Evolutionary conservation across 2,797 vertebrate genomes (phyloP), one percentile per base, ranked within the genome.

Genomic region (Cyclopterus lumpus): DNA sequence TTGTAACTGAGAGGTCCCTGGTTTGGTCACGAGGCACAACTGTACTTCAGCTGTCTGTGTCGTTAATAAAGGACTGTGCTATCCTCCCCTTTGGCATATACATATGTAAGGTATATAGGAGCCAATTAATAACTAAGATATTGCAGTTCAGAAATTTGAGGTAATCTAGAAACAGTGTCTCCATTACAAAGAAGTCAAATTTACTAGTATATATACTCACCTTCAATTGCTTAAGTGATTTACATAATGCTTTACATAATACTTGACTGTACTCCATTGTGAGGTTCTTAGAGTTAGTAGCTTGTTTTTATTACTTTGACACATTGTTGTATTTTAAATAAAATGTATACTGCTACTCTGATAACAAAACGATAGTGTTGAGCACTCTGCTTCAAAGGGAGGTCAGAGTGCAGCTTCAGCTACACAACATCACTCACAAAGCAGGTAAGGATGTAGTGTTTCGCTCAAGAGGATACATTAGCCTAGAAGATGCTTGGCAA

Each of bases 1-100:
- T 61, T 86, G 82, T 77, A 86, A 87, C 67, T 40, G 84, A 92
- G 82, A 90, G 67, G 54, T 46, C 80, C 53, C 67, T 61, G 49
- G 67, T 75, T 78, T 70, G 69, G 73, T 77, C 81, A 73, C 14
- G 7, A 65, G 58, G 74, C 57, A 48, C 59, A 36, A 70, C 75
- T 84, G 79, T 51, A 80, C 57, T 80, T 75, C 28, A 75, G 51
- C 38, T 73, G 73, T n/a, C 38, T 36, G 51, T 53, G 22, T 53
- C 51, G 51, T 53, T 26, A 14, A 51, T 26, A 15, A 26, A 24
- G 6, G 22, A 53, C 3, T 3, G 44, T 44, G 18, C 46, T n/a
- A 20, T 9, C 46, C 18, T n/a, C 36, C 5, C 32, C 32, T 60
- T 70, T 32, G 58, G 42, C 28, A 60, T 34, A 26, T 63, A 49